Evolutionary conservation across 1,140 invertebrate species (phyloP).

Genomic region (Diorhabda elongata): DNA sequence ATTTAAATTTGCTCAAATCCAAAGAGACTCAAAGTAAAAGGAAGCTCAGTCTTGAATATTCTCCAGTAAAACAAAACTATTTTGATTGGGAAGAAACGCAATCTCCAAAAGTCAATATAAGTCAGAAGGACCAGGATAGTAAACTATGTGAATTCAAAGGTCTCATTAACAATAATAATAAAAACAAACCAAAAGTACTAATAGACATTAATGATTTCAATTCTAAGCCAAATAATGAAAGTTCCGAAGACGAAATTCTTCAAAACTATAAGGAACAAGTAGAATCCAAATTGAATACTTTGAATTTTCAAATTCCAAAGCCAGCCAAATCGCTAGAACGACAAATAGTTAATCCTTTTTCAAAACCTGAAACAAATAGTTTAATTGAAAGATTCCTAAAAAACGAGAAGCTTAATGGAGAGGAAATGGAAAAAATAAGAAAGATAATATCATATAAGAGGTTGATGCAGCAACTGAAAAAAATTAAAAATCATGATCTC

Average conservation of each 20-base stretch:
- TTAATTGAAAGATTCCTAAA: conserved; percentile 37
- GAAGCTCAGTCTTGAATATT: conserved; percentile 13
- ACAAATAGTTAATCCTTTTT: conserved; percentile 6
- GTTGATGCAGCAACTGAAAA: conserved; percentile 29
- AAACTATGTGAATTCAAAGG: conserved; percentile 28
- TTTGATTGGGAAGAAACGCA: conserved; percentile 33
- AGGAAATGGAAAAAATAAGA: conserved; percentile 36
- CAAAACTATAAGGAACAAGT: conserved; percentile 37
- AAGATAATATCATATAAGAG: conserved; percentile 39
- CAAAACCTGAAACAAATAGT: conserved; percentile 20
- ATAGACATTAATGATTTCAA: conserved; percentile 28
- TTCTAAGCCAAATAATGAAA: conserved; percentile 17
- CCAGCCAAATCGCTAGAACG: neutral
- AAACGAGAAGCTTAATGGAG: conserved; percentile 29
- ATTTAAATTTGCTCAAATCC: neutral
- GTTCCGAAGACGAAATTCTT: conserved; percentile 26
- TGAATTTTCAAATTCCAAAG: conserved; percentile 37
- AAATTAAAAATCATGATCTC: conserved; percentile 17
- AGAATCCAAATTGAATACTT: conserved; percentile 34
- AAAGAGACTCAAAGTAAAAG: conserved; percentile 9
- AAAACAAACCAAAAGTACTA: conserved; percentile 20
- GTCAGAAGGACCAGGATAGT: conserved; percentile 7
- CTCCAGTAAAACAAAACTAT: conserved; percentile 19
- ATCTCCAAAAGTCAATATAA: conserved; percentile 20
- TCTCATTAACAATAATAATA: conserved; percentile 24